Evolutionary conservation across 2,113 vertebrate genomes (phyloP), one percentile per base, ranked within the genome.

Genomic region (Dascyllus trimaculatus): DNA sequence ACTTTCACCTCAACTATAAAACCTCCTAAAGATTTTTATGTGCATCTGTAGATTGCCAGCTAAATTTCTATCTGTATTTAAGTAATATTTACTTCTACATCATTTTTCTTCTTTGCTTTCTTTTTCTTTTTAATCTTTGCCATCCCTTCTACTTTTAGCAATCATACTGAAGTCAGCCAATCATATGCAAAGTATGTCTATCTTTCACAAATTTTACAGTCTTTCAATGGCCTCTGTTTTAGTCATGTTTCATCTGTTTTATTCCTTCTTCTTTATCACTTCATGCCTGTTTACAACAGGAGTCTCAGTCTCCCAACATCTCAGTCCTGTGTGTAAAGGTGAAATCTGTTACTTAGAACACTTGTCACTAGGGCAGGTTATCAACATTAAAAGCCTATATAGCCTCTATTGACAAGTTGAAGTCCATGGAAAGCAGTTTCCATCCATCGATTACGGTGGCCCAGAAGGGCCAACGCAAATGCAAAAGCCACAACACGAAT

Each of bases 1-100:
- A 57, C 18, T 71, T 64, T 51, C 1, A 64, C 66, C 18, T 21
- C 7, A 46, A 18, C 48, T 35, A 62, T 61, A 66, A 81, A 70
- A 65, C 2, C 5, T 56, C 1, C 58, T 64, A 17, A n/a, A 32
- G 29, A 26, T 53, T 54, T 66, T 48, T 40, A n/a, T 54, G n/a
- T 35, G 29, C 5, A 10, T 15, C 11, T 49, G 19, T 32, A 35
- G n/a, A 49, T 51, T 26, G n/a, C 7, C 35, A 45, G 32, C 10
- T 49, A 40, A 11, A 56, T 71, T 26, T 17, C 18, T 38, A n/a
- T 49, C 35, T 57, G 18, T 49, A 49, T 51, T 59, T 18, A 57
- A 40, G 22, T 40, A 4, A 49, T 24, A 21, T 11, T 65, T 25
- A 14, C 14, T 15, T 71, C 29, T 9, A 17, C 29, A 24, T 32